These are phyloP conservation scores for Clarias gariepinus DNA, from an alignment of 2,113 vertebrate genomes.

Conservation along the genomic window DNA sequence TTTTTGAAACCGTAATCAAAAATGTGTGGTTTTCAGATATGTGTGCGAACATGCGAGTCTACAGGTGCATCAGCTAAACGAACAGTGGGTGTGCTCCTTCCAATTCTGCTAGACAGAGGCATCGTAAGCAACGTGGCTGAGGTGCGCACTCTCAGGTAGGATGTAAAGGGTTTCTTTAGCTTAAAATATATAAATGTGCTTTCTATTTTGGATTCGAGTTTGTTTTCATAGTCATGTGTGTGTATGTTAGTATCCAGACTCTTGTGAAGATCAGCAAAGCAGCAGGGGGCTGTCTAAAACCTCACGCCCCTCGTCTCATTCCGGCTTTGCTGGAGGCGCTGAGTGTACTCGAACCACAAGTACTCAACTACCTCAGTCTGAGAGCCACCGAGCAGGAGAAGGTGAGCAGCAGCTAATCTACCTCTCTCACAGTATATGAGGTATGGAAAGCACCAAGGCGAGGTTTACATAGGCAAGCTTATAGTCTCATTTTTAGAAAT, in stretches of 20 bases:
- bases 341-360: conserved; percentile 91
- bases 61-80: conserved; percentile 86
- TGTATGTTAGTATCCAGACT: conserved; percentile 85
- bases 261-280: conserved; percentile 98
- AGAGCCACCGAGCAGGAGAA: conserved; percentile 97
- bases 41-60: conserved; percentile 93
- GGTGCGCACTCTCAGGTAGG: conserved; percentile 92
- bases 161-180: neutral
- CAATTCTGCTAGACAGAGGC: conserved; percentile 94
- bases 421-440: neutral
- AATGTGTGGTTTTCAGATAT: conserved; percentile 78
- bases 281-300: conserved; percentile 89
- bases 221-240: neutral
- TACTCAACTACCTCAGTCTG: conserved; percentile 96
- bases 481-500: too few species aligned
- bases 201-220: neutral
- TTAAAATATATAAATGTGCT: too few species aligned
- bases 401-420: conserved; percentile 65
- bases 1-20: neutral
- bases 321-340: conserved; percentile 92
- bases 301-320: conserved; percentile 89
- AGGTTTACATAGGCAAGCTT: neutral
- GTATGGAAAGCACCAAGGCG: neutral
- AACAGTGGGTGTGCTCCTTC: conserved; percentile 84
- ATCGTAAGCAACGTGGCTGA: conserved; percentile 91